Evolutionary conservation across 2,888 invertebrate genomes (phyloP), one percentile per base, ranked within the genome.

Genomic region (Leptinotarsa haldemani): DNA sequence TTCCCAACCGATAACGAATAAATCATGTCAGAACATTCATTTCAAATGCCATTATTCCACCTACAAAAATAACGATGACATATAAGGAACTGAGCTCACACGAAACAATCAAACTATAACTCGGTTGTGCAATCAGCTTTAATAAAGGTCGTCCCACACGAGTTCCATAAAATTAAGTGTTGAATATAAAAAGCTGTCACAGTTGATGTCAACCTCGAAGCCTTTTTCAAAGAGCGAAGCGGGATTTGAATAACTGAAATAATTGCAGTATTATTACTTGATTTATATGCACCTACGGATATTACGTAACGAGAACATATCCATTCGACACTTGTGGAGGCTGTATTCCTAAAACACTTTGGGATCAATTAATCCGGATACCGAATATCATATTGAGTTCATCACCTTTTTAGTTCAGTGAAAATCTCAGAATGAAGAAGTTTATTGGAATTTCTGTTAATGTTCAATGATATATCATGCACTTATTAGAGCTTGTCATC

Each of bases 111-210:
- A 68, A 53, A 68, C 18, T 68, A 25, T 25, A 15, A 68, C 56
- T 68, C 56, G 4, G 56, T 68, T 68, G 47, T 22, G 56, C 46
- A 68, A 68, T 40, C 61, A 61, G 40, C 30, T 61, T 61, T 40
- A 61, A 30, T 61, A 40, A 61, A 61, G 16, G 20, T 16, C 56
- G 47, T 52, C 68, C 68, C 56, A 68, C 68, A 58, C 46, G 46
- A 18, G 52, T 68, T 56, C 46, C 56, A 56, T 46, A 46, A 46
- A 68, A 68, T 68, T 56, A 46, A 68, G 56, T 40, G 50, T 53
- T 66, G 52, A 66, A 66, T 68, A 18, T 56, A 30, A 68, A 25
- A 58, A 68, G 46, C 68, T 68, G 68, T 68, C 68, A 58, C n/a
- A 68, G 46, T 40, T 40, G 56, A 56, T 56, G 46, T 56, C 61